phyloP scores from a whole-genome alignment of 2,888 invertebrate genomes.

The Flabesymbios commensalis region DNA sequence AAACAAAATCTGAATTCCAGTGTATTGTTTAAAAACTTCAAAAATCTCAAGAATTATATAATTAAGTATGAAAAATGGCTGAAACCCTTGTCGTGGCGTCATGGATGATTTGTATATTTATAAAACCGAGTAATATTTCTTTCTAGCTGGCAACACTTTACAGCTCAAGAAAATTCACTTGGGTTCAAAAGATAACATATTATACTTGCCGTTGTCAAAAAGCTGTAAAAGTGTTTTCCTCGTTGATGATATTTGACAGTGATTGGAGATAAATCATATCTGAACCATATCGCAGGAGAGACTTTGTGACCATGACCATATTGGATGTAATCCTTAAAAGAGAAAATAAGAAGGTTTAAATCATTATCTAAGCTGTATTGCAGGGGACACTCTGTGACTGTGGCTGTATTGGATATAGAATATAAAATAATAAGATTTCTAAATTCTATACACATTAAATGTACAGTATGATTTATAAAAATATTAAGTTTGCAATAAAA shows the following conservation, averaged over 20 bases:
- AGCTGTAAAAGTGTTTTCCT: conserved; percentile 65
- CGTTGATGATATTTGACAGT: conserved; percentile 66
- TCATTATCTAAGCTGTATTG: conserved; percentile 67
- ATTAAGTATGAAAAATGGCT: no score
- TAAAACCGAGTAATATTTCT: no score
- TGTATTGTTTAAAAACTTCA: no score
- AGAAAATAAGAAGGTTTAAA: not conserved
- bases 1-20: no score
- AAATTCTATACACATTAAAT: not conserved
- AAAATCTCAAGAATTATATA: no score
- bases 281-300: conserved; percentile 68
- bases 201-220: conserved; percentile 64
- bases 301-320: conserved; percentile 60
- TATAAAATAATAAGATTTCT: conserved; percentile 42
- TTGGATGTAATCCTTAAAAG: conserved; percentile 61
- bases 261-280: conserved; percentile 67
- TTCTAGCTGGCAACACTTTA: no score
- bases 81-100: no score
- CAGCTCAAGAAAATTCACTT: no score
- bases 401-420: conserved; percentile 60
- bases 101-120: no score
- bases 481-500: not conserved
- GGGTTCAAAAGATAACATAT: no score
- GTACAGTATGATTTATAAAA: not conserved
- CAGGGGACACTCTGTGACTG: conserved; percentile 64